These are phyloP conservation scores for Pseudopodoces humilis DNA, from an alignment of 2,113 vertebrate genomes.

Conservation along the genomic window DNA sequence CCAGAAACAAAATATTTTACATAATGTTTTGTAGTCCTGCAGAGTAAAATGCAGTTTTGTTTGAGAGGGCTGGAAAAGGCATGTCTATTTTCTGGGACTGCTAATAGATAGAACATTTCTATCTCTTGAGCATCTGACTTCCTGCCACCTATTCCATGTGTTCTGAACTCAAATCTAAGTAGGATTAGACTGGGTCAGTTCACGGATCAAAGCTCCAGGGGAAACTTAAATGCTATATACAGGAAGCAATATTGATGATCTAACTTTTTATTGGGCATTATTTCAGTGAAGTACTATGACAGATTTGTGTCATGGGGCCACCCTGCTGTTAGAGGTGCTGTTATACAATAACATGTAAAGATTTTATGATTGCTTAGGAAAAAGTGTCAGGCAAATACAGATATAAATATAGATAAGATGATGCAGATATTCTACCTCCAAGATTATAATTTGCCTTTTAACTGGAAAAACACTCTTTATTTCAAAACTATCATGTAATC, in stretches of 20 bases:
- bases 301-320: background rate
- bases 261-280: background rate
- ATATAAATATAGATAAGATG: too few species aligned
- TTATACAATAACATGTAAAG: background rate
- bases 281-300: background rate
- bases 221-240: background rate
- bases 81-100: background rate
- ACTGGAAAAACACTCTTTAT: background rate
- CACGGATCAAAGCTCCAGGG: background rate
- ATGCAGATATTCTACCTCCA: background rate
- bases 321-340: background rate
- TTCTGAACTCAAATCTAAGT: background rate
- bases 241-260: background rate
- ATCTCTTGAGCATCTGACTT: background rate
- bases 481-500: background rate
- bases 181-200: background rate
- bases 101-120: background rate
- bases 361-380: background rate
- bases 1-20: background rate
- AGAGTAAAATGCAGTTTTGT: background rate
- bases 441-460: background rate
- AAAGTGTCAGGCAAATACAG: background rate
- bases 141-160: background rate
- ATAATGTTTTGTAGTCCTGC: background rate
- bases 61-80: accelerated